Base-by-base conservation (phyloP, 2,797 vertebrate genomes). In the Manis pentadactyla region DNA sequence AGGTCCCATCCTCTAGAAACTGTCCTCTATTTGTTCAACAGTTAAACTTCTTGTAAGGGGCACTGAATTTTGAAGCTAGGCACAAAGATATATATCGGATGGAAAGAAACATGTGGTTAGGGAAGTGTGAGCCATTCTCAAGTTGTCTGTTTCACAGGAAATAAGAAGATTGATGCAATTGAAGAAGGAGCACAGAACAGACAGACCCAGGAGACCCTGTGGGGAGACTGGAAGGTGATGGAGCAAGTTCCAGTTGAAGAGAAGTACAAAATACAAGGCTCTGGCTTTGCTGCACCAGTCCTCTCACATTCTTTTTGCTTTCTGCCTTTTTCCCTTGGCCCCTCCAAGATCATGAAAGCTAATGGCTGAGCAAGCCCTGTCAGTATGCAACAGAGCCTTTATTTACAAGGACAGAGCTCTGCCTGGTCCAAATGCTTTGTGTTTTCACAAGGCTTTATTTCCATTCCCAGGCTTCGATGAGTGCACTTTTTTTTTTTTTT, bases 401-500 rank as follows among this genome's bases (percentile, higher is more conserved):
- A 84, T 68, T 92, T 87, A 69, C 15, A 85, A 77, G 81, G 53
- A 92, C 74, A 96, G 93, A 75, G 39, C 61, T 21, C 57, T 87
- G 73, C 42, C 34, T 87, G 57, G 59, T 86, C n/a, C 59, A 79
- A 75, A 82, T 37, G 31, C 51, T 66, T 83, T 66, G 51, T 83
- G 87, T 93, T 94, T 89, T 82, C 66, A 37, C n/a, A 59, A 87
- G 92, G 73, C n/a, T 25, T 84, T 83, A 82, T 93, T 95, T 92
- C 63, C 79, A 88, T 73, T 79, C 83, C 42, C 9, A 53, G 86
- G 63, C 78, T 92, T 57, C 7, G 75, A 7, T 19, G 34, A 75
- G n/a, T 81, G 55, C n/a, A n/a, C 37, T 74, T 90, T 75, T 85
- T 66, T n/a, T n/a, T n/a, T n/a, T n/a, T n/a, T n/a, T n/a, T n/a